Percentiles rank a stretch among this genome's conserved stretches.
phyloP scores from a whole-genome alignment of 2,113 vertebrate genomes.

The Mustela nigripes region DNA sequence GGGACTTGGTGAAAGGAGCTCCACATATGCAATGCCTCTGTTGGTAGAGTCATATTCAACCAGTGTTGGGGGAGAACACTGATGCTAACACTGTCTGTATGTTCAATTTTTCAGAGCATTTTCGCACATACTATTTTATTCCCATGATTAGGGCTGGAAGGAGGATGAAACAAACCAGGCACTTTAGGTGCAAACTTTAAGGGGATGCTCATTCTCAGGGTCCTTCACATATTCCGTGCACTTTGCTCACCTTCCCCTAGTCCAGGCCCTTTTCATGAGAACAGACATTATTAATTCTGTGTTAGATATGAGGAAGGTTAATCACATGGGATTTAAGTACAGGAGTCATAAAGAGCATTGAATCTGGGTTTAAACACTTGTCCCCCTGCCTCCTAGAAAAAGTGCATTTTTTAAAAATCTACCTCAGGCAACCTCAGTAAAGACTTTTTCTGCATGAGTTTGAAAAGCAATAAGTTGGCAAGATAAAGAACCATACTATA shows the following conservation, averaged over 20 bases:
- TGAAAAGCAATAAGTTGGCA: conserved; percentile 2
- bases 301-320: background rate
- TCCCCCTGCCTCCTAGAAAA: background rate
- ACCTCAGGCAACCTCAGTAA: background rate
- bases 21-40: background rate
- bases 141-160: background rate
- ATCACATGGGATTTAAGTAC: background rate
- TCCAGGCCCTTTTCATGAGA: fast-evolving
- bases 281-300: background rate
- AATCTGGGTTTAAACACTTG: background rate
- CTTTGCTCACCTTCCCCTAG: fast-evolving
- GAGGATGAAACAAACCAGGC: background rate
- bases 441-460: background rate
- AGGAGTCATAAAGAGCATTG: background rate
- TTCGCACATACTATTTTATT: background rate
- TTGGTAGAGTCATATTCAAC: background rate
- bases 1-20: background rate
- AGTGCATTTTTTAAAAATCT: background rate
- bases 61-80: background rate
- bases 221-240: fast-evolving
- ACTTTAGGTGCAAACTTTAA: background rate
- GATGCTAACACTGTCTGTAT: background rate
- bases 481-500: background rate
- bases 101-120: background rate
- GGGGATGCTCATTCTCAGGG: background rate